Base-by-base conservation (phyloP, 2,888 invertebrate species). In the Pomacea canaliculata region DNA sequence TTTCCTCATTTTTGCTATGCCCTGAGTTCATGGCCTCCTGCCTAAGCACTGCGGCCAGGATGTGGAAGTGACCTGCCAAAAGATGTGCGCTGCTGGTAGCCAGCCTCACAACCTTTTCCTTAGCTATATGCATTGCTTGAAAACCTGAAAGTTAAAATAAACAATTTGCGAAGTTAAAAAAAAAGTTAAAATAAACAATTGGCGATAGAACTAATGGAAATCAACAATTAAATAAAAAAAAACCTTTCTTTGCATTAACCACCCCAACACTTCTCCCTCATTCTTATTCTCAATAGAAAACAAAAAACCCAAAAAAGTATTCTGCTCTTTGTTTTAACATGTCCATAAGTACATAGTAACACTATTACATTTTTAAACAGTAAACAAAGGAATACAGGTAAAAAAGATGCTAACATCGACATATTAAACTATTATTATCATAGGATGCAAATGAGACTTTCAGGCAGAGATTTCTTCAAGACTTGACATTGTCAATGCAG, bases 21-120 rank as follows among this genome's bases (percentile, higher is more conserved):
- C 73, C 66, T 7, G 67, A 23, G 4, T 1, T 46, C 23, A 73
- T 46, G 13, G 67, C 37, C 62, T 62, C 59, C 13, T 74, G 74
- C 5, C 69, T 59, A 2, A 74, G 27, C 18, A 48, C 49, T 46
- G 69, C 69, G 0, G 74, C 68, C 74, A 74, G 27, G 16, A 74
- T 49, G 62, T 69, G 69, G 62, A 74, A 48, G 49, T 74, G 74
- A 7, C 37, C 48, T n/a, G 59, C 62, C 3, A 23, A 48, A 5
- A 74, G 69, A 4, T 8, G 18, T 12, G 23, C 27, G 0, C 60
- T 62, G 7, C 62, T 12, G 9, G 16, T n/a, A 37, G 67, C 48
- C 37, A 60, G 46, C 19, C 18, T 23, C 60, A 74, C 23, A 46
- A 74, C 46, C 37, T 9, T 49, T 18, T 59, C 13, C 27, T 48